These are phyloP conservation scores for Tetheella fluctuosa DNA, from an alignment of 2,888 invertebrate genomes.

Conservation along the genomic window DNA sequence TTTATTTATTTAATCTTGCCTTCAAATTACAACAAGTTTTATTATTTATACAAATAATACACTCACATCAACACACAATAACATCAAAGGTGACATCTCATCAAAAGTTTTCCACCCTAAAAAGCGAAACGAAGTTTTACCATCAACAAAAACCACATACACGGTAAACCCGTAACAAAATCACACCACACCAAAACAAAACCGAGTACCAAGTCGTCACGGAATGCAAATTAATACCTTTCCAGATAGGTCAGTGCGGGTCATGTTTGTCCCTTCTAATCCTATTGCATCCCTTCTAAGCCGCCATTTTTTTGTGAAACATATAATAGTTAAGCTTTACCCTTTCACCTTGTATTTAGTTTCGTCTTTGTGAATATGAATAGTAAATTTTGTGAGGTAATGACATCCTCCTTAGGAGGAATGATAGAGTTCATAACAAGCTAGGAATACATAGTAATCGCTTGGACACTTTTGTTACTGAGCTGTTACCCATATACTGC, in stretches of 20 bases:
- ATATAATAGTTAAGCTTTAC: constrained; percentile 1
- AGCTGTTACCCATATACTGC: no score
- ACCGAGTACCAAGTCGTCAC: not conserved
- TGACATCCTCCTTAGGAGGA: not conserved
- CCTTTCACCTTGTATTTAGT: not conserved
- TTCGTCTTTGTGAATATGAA: not conserved
- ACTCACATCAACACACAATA: not conserved
- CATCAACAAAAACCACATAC: not conserved
- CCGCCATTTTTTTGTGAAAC: constrained; percentile 7
- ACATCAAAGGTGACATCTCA: not conserved
- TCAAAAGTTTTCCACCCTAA: not conserved
- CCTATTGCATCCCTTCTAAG: constrained; percentile 9
- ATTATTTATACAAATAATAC: no score
- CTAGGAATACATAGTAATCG: not conserved
- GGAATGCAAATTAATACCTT: constrained; percentile 2
- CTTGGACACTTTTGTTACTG: no score
- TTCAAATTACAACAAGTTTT: no score
- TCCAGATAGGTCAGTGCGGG: constrained; percentile 6
- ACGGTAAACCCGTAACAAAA: not conserved
- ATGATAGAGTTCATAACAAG: no score
- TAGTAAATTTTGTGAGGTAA: no score
- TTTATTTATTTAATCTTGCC: no score
- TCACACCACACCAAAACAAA: not conserved
- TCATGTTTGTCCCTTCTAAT: constrained; percentile 9
- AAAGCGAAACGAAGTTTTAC: not conserved